Base-by-base conservation (phyloP, 2,113 vertebrate species). In the Taurulus bubalis region DNA sequence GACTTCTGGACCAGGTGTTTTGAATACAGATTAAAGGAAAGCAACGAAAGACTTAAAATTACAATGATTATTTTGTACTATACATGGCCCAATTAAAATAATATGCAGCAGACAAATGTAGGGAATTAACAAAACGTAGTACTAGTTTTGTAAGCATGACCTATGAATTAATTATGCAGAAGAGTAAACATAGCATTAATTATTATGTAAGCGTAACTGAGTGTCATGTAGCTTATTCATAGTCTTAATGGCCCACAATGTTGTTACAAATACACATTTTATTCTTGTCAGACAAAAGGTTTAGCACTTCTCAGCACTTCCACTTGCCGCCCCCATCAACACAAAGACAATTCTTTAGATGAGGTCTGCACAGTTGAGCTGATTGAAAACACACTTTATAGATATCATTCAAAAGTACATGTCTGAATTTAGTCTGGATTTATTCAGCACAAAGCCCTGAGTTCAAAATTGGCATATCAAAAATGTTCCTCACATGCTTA, bases 51-150 rank as follows among this genome's bases (percentile, higher is more conserved):
- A 56, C 38, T 76, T 36, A 10, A 65, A 70, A 81, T 79, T 73
- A 75, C 26, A 64, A 18, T 67, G 68, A 83, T 85, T 56, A 79
- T 75, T 20, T 67, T 74, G 51, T 73, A 60, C 85, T 75, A 10
- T 71, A 67, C n/a, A 18, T 24, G 32, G 38, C 8, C 47, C 74
- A 53, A 45, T 62, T 76, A 26, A 34, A 62, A 56, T 72, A 77
- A 75, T 53, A 47, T 32, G 40, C 9, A 62, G 2, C 42, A n/a
- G 47, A 22, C 34, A 73, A 42, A 74, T 77, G 14, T 49, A n/a
- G n/a, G n/a, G n/a, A n/a, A n/a, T n/a, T 66, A 71, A 83, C 16
- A 60, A 78, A 80, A 49, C 38, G 6, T 32, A 32, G 8, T 30
- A 69, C 79, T n/a, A 67, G 26, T 11, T 58, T 34, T 49, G 42